Base-by-base conservation (phyloP, 2,113 vertebrate species). In the Emydocephalus ijimae region DNA sequence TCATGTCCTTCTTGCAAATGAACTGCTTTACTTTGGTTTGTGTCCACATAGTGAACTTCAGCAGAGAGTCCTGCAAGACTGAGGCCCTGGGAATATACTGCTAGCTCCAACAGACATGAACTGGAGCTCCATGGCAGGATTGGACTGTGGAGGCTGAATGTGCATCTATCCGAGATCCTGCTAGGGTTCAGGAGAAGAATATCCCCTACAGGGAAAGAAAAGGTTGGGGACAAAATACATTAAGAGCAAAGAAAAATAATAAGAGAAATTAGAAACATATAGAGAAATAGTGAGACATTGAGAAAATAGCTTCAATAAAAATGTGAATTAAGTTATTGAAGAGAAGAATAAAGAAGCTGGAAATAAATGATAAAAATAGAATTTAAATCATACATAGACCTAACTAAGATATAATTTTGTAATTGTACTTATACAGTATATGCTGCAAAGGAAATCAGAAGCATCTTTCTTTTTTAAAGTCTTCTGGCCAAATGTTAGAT, bases 131-230 rank as follows among this genome's bases (percentile, higher is more conserved):
- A 88, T 54, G 95, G 96, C 91, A 97, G 92, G 93, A 96, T 59
- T 18, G 97, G 96, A 92, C 97, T 97, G 89, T 93, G 96, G 64
- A 97, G 96, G 64, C 94, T 97, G 94, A 97, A 96, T 55, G 91
- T 94, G 59, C 97, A 97, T 93, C 92, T 95, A 0, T 95, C 95
- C 92, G 94, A 52, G 9, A 95, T 26, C 43, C 93, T 95, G 56
- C 94, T 96, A 61, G 88, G 93, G 81, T 97, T 97, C 90, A 97
- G 92, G 50, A 97, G 88, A 91, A 97, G 96, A 92, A 97, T 93
- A 29, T 95, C 52, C 61, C 96, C 96, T 97, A 91, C 21, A 91
- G 94, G 1, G 92, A 56, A 93, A 18, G 26, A 6, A 89, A n/a
- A 15, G 29, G 87, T 81, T 81, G 74, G 6, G 54, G 52, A 85